Evolutionary conservation across 2,113 vertebrate species (phyloP).

Genomic region (Phoenicopterus ruber): DNA sequence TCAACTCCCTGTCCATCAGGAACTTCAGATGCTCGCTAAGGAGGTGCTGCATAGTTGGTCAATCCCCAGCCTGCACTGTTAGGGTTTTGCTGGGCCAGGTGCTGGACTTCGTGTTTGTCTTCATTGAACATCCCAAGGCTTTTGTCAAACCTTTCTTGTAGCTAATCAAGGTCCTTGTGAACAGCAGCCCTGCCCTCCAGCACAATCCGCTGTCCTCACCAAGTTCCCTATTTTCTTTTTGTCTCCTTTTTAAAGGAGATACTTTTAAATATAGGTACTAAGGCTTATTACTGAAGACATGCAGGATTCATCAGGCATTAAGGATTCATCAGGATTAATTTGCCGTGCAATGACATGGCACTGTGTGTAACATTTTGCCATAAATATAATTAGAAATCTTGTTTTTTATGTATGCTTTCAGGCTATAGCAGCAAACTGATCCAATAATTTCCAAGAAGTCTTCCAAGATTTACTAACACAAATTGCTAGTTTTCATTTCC

Average conservation of each 20-base stretch:
- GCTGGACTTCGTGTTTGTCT: neutral
- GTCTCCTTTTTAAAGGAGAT: neutral
- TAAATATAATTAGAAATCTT: neutral
- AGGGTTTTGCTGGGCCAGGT: neutral
- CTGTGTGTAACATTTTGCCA: neutral
- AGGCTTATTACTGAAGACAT: neutral
- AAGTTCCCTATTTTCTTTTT: neutral
- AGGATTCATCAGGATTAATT: neutral
- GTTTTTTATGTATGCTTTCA: neutral
- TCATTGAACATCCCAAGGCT: neutral
- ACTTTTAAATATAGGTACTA: neutral
- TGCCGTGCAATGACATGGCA: neutral
- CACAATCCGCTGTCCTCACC: fast-evolving
- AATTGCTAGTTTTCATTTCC: neutral
- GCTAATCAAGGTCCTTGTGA: neutral
- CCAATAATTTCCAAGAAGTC: neutral
- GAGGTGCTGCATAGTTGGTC: neutral
- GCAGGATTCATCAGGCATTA: neutral
- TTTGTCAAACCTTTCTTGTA: neutral
- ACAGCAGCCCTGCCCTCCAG: neutral
- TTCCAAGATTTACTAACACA: neutral
- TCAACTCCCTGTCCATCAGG: neutral
- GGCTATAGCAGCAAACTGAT: neutral
- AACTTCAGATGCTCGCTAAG: neutral
- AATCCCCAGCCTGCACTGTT: neutral